These are phyloP conservation scores for Hipposideros armiger DNA, from an alignment of 2,113 vertebrate species.

Conservation along the genomic window DNA sequence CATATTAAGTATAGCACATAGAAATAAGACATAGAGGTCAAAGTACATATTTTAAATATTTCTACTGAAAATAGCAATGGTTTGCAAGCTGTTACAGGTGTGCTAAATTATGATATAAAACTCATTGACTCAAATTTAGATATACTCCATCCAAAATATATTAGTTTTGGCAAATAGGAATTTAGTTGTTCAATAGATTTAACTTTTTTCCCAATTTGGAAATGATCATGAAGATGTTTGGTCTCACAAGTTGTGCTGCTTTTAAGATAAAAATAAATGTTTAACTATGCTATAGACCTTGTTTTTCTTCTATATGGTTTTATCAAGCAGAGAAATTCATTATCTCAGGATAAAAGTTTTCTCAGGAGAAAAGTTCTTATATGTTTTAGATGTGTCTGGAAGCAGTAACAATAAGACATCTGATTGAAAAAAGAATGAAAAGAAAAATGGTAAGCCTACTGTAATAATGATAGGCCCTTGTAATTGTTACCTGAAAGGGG, in stretches of 20 bases:
- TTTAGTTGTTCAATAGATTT: background rate
- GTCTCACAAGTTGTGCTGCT: background rate
- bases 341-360: background rate
- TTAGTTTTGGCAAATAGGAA: background rate
- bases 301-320: background rate
- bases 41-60: background rate
- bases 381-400: background rate
- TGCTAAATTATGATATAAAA: background rate
- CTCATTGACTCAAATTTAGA: background rate
- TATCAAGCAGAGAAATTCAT: background rate
- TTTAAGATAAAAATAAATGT: background rate
- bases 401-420: background rate
- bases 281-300: background rate
- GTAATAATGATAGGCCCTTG: background rate
- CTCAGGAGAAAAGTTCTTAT: background rate
- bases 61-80: background rate
- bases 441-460: background rate
- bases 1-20: background rate
- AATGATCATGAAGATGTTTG: slow-evolving; percentile 18
- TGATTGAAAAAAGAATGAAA: background rate
- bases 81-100: background rate
- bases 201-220: background rate
- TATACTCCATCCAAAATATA: background rate
- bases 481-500: background rate
- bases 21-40: background rate